phyloP scores from a whole-genome alignment of 2,113 vertebrate genomes.

The Ageneiosus marmoratus region DNA sequence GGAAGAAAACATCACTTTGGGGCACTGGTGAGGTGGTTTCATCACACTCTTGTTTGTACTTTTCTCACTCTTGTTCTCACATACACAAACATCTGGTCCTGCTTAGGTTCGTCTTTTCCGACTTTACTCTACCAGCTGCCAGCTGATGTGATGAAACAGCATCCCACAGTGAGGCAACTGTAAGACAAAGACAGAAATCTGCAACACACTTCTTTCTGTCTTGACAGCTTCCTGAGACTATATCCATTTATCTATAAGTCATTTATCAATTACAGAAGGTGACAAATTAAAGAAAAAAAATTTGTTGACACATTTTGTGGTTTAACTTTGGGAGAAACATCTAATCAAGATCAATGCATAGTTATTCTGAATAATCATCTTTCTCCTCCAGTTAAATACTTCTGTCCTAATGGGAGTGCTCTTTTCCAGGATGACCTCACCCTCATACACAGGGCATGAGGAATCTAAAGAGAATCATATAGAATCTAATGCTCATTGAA shows the following conservation, averaged over 20 bases:
- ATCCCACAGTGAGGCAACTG: conserved; percentile 29
- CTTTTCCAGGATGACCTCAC: too few species aligned
- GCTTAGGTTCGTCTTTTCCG: conserved; percentile 41
- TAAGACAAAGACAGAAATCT: conserved; percentile 4
- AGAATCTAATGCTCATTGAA: too few species aligned
- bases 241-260: neutral
- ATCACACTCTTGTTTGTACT: neutral
- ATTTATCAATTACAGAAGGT: neutral
- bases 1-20: neutral
- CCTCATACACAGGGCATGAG: too few species aligned
- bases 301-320: too few species aligned
- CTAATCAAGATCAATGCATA: neutral
- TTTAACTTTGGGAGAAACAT: neutral
- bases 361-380: neutral
- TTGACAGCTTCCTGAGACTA: neutral
- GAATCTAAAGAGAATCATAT: too few species aligned
- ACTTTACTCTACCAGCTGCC: conserved; percentile 24
- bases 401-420: too few species aligned
- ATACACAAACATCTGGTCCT: conserved; percentile 38
- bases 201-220: neutral
- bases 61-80: conserved; percentile 23
- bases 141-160: conserved; percentile 1
- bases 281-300: neutral
- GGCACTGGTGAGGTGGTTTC: conserved; percentile 9
- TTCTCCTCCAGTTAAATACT: too few species aligned